Evolutionary conservation across 2,888 invertebrate genomes (phyloP).

Genomic region (Pachliopta kotzebuea): DNA sequence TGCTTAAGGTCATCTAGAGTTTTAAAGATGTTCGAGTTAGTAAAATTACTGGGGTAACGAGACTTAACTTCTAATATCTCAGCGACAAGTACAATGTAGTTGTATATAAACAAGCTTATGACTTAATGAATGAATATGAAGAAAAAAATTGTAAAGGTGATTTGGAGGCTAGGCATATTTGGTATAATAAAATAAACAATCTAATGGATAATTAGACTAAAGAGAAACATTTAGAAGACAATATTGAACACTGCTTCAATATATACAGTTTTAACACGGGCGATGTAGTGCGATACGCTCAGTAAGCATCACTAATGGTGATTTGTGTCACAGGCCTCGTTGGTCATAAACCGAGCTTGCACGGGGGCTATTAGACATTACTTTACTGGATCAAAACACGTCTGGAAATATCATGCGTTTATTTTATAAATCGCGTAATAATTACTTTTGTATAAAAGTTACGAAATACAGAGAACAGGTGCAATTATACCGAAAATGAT

Average conservation of each 20-base stretch:
- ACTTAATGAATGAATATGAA: no score
- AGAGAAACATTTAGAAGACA: neutral
- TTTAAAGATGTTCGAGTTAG: no score
- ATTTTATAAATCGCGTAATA: neutral
- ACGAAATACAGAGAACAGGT: no score
- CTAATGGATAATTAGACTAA: no score
- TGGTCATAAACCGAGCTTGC: constrained; percentile 56
- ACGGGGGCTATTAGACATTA: constrained; percentile 3
- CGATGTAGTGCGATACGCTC: constrained; percentile 43
- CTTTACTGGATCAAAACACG: neutral
- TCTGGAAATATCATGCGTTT: neutral
- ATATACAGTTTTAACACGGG: constrained; percentile 15
- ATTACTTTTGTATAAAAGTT: neutral
- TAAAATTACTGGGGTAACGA: no score
- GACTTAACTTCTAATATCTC: no score
- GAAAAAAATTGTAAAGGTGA: no score
- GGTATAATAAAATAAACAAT: neutral
- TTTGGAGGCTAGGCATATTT: neutral
- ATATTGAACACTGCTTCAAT: neutral
- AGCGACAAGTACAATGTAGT: no score
- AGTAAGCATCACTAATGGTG: constrained; percentile 63
- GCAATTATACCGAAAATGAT: no score
- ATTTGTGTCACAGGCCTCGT: constrained; percentile 71
- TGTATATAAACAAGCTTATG: no score
- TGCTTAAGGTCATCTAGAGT: no score